A percentile compares a stretch with the other conserved stretches of the same genome.
Conservation (phyloP, 2,797 vertebrate genomes). For the Notamacropus eugenii region DNA sequence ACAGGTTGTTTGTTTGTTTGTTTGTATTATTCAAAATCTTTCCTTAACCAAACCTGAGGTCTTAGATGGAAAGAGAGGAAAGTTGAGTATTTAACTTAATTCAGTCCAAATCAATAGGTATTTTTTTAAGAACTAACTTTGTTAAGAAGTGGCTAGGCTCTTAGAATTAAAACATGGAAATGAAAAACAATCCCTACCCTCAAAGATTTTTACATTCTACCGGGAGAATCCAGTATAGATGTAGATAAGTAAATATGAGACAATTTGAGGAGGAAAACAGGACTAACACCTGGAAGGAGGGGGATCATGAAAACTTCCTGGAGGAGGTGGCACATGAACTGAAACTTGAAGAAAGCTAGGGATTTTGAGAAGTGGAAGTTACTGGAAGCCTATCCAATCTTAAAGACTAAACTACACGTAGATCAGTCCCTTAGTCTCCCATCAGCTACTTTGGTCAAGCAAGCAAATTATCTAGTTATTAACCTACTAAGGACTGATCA, state of each 20-base stretch:
- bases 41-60: background rate
- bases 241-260: background rate
- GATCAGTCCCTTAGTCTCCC: background rate
- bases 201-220: background rate
- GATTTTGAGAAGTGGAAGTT: background rate
- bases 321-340: background rate
- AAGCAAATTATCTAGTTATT: background rate
- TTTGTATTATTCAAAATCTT: background rate
- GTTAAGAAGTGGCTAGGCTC: background rate
- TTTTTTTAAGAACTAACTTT: background rate
- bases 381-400: background rate
- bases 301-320: background rate
- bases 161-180: background rate
- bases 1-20: background rate
- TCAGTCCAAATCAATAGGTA: background rate
- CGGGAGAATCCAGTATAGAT: background rate
- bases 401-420: background rate
- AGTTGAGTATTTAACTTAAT: background rate
- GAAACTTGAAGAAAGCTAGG: background rate
- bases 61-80: background rate
- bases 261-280: background rate
- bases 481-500: background rate
- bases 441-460: background rate
- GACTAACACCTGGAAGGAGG: background rate
- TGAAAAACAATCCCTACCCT: background rate